Conservation (phyloP, 1,140 invertebrate genomes). For the Formica exsecta region DNA sequence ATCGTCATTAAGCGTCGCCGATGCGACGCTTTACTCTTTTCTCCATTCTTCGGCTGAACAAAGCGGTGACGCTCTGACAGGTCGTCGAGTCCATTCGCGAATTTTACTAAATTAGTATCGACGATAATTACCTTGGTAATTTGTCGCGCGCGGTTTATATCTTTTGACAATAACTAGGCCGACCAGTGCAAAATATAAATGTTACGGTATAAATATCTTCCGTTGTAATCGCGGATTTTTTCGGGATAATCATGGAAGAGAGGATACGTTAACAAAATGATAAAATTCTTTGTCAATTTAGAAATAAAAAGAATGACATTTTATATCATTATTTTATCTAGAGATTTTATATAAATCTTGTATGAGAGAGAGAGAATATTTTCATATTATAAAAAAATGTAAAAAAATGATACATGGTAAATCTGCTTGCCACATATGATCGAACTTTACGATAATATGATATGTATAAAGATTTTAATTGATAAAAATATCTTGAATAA, state of each 20-base stretch:
- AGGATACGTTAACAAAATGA: background rate
- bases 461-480: slow-evolving; percentile 4
- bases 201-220: background rate
- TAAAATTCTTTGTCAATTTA: background rate
- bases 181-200: slow-evolving; percentile 18
- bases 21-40: slow-evolving; percentile 2
- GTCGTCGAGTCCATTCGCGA: background rate
- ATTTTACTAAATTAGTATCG: slow-evolving; percentile 59
- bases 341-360: too few relatives aligned
- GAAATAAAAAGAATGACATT: background rate
- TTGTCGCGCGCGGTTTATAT: slow-evolving; percentile 5
- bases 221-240: background rate
- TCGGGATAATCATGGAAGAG: background rate
- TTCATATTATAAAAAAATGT: background rate
- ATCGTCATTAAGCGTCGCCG: slow-evolving; percentile 49
- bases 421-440: background rate
- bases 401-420: background rate
- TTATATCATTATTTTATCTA: background rate
- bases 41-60: slow-evolving; percentile 39
- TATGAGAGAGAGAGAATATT: too few relatives aligned
- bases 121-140: slow-evolving; percentile 51
- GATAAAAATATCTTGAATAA: background rate
- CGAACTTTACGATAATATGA: background rate
- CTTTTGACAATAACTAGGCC: background rate
- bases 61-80: background rate